Evolutionary conservation across 2,888 invertebrate genomes (phyloP).

Genomic region (Melanchra persicariae): DNA sequence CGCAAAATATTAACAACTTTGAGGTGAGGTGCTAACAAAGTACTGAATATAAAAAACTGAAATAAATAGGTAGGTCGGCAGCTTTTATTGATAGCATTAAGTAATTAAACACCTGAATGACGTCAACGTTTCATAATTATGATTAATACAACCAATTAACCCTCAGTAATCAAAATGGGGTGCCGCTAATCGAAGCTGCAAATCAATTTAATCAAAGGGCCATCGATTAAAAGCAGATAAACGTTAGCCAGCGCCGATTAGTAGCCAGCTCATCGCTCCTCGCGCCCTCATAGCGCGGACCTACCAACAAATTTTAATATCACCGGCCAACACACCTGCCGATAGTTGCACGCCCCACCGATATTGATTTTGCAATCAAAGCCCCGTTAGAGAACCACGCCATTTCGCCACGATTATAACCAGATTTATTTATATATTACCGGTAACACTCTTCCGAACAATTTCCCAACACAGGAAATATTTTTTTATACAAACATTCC

Average conservation of each 20-base stretch:
- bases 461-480: slow-evolving; percentile 52
- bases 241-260: slow-evolving; percentile 71
- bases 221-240: slow-evolving; percentile 76
- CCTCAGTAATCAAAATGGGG: slow-evolving; percentile 36
- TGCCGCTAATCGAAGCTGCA: slow-evolving; percentile 45
- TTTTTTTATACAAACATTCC: slow-evolving; percentile 57
- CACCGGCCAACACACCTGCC: slow-evolving; percentile 79
- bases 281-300: slow-evolving; percentile 72
- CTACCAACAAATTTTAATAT: slow-evolving; percentile 83
- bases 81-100: slow-evolving; percentile 12
- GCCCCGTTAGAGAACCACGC: slow-evolving; percentile 80
- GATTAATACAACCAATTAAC: slow-evolving; percentile 41
- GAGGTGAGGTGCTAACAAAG: background rate
- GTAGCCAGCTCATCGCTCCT: slow-evolving; percentile 72
- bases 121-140: slow-evolving; percentile 43
- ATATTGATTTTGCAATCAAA: slow-evolving; percentile 89
- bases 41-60: background rate
- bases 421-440: slow-evolving; percentile 79
- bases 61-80: background rate
- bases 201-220: slow-evolving; percentile 74
- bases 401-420: slow-evolving; percentile 75
- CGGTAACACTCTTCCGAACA: slow-evolving; percentile 32
- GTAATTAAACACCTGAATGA: slow-evolving; percentile 46
- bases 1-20: slow-evolving; percentile 23
- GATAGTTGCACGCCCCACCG: slow-evolving; percentile 78